Evolutionary conservation across 2,888 invertebrate genomes (phyloP), one percentile per base, ranked within the genome.

Genomic region (Lasioglossum figueresi): DNA sequence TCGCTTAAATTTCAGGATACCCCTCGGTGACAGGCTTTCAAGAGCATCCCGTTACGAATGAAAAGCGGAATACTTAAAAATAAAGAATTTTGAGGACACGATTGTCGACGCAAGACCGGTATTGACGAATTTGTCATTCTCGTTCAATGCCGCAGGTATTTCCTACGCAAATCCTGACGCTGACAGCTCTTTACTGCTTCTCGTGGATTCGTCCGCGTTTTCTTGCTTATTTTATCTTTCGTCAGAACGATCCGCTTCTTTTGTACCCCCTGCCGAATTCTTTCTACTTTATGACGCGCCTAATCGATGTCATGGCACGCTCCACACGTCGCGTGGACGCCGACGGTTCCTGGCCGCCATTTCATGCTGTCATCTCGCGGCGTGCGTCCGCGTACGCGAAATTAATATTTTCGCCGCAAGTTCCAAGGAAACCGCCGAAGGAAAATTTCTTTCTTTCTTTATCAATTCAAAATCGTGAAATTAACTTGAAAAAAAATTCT

Each of bases 81-180:
- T 85, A 84, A 85, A 84, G 84, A 84, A 85, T 85, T 80, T 77
- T 19, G 76, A 68, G 80, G 14, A 37, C 59, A n/a, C 85, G 84
- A 77, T 85, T 84, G 85, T 84, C 84, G 83, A 83, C 48, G 76
- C 76, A 84, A 83, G 84, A 85, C 83, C 79, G 80, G 80, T 83
- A 84, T 84, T 80, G 85, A 84, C 77, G 84, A 85, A 85, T 85
- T 85, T 85, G 84, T 84, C 85, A 80, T 68, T 84, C 80, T 23
- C 84, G 80, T 85, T 80, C 72, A 85, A 84, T 80, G 73, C 76
- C 77, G 23, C 45, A 70, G 80, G 59, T 80, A 71, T 77, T 84
- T 77, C 66, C 84, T 85, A 71, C 80, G 84, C 76, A 76, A 48
- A 84, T 84, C 84, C 85, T 85, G 80, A 85, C 70, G 76, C 63